Base-by-base conservation (phyloP, 2,888 invertebrate species). In the Isoperla grammatica region DNA sequence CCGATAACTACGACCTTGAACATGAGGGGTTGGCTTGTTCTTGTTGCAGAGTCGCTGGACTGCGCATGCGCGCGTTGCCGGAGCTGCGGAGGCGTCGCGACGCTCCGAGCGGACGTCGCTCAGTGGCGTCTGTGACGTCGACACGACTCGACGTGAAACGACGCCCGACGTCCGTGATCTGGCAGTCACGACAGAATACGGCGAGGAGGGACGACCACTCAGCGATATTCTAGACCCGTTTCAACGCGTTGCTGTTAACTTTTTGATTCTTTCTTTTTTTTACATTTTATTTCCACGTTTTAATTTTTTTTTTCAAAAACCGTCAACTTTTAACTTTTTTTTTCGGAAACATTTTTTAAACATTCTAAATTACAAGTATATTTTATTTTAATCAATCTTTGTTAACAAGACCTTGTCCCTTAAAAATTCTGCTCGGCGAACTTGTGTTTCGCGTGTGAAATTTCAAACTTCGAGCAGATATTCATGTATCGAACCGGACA, bases 51-150 rank as follows among this genome's bases (percentile, higher is more conserved):
- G 2, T 2, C 3, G 39, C 3, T 12, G 17, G 35, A n/a, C 23
- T 3, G 39, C 53, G 39, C 53, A 39, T 15, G 50, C 50, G 29
- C 50, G 19, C 9, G 19, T 11, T 17, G 15, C 37, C 29, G 5
- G 29, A 29, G 17, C n/a, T 15, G 53, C 15, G 53, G 15, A 17
- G 53, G 53, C 53, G 53, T 37, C 53, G 39, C 17, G 53, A 53
- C 40, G 53, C 53, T 35, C 17, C 37, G 19, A 15, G 13, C 6
- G 15, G 50, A 29, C 15, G 29, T 6, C 29, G 29, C 29, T 39
- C 53, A 53, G 53, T 53, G 53, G 37, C 53, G 53, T 37, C 53
- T 53, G 4, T 12, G 19, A 19, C 53, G 53, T 37, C 17, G 39
- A 37, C 17, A 50, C 37, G 39, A 23, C 19, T n/a, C 9, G 53